Percentiles rank a stretch among this genome's conserved stretches.
Conservation (phyloP, 2,113 vertebrate genomes). For the Sterna hirundo region DNA sequence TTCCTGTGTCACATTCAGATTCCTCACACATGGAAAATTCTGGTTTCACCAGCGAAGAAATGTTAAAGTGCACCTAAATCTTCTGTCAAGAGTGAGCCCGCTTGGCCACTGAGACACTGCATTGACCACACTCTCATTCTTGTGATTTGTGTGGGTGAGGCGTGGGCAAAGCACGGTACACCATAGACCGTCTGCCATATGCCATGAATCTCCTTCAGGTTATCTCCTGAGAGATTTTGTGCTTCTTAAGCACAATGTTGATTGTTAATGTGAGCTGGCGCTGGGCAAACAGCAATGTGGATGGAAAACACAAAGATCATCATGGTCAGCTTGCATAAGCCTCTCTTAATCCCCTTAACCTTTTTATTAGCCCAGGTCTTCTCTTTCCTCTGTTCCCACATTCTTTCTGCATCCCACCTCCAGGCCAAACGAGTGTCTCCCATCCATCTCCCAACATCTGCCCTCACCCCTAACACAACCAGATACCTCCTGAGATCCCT, state of each 20-base stretch:
- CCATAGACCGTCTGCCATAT: fast-evolving
- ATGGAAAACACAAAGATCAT: neutral
- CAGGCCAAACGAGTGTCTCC: neutral
- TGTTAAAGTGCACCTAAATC: fast-evolving
- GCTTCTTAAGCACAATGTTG: neutral
- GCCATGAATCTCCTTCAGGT: neutral
- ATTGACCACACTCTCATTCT: fast-evolving
- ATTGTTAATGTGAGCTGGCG: neutral
- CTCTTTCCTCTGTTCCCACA: neutral
- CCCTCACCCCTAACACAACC: neutral
- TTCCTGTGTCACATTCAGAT: fast-evolving
- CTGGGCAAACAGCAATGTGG: neutral
- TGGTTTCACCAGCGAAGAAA: neutral
- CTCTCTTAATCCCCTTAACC: neutral
- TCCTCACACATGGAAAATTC: fast-evolving
- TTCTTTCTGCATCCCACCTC: neutral
- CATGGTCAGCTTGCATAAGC: neutral
- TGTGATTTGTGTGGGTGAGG: neutral
- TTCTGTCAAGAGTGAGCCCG: neutral
- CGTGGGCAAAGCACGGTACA: neutral
- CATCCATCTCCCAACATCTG: fast-evolving
- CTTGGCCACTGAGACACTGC: neutral
- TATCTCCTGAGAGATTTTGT: neutral
- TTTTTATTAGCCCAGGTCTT: neutral
- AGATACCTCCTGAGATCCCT: neutral